Base-by-base conservation (phyloP, 1,140 invertebrate species). In the Epicauta chinensis region DNA sequence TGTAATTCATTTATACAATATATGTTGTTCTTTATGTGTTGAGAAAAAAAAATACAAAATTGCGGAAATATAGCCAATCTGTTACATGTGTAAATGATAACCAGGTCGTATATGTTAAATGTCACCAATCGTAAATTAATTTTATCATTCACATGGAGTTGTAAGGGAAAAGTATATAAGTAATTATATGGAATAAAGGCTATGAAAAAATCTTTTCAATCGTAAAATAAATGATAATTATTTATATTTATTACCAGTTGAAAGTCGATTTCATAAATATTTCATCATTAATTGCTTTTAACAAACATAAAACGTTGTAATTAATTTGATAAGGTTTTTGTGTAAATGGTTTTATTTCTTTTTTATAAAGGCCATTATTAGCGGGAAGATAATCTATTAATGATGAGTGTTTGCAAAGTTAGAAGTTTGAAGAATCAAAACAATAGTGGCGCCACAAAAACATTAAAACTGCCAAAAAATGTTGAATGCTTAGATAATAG, bases 401-500 rank as follows among this genome's bases (percentile, higher is more conserved):
- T 23, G 7, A 23, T 23, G 7, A 23, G 23, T 7, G 23, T 23
- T 23, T 23, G 23, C 23, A 23, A 23, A 23, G 23, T 23, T 13
- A 10, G 23, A 7, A 23, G 23, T 3, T 7, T 7, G 23, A 23
- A 23, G 16, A 34, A 35, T 13, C 7, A 13, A 42, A 54, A 48
- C 44, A 46, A 23, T 23, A n/a, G 37, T 52, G 59, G 59, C 59
- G 59, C 59, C 59, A 53, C 38, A 15, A 17, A 23, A 15, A 58
- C 56, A 61, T 58, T 55, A 61, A 55, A 5, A 45, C 59, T 55
- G 59, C 59, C 59, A 61, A 58, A 23, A n/a, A 61, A 61, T 53
- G 55, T 50, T 52, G 56, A 61, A 61, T 47, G 55, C 47, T 40
- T 51, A 23, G 51, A 48, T 60, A 58, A 57, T 60, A 60, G 58